Percentiles rank a stretch among this genome's conserved stretches.
Conservation (phyloP, 1,140 invertebrate species). For the Zaprionus ornatus region DNA sequence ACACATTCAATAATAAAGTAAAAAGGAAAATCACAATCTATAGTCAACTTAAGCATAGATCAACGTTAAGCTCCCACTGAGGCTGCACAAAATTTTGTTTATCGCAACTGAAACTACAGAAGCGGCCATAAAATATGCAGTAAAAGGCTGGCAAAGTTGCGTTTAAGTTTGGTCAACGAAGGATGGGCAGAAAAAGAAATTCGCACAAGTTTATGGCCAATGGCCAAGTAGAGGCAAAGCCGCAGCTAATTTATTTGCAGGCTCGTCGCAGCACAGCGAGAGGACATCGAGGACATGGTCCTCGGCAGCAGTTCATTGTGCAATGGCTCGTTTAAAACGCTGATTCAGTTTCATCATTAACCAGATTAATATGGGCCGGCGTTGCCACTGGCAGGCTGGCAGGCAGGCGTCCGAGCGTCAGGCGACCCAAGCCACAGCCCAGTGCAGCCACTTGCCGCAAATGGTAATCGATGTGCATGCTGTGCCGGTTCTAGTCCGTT, state of each 20-base stretch:
- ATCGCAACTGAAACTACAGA: background rate
- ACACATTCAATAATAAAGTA: background rate
- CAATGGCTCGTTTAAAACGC: conserved; percentile 82
- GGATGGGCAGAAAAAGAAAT: conserved; percentile 23
- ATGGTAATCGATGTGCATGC: conserved; percentile 61
- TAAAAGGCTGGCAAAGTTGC: conserved; percentile 45
- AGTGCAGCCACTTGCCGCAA: conserved; percentile 25
- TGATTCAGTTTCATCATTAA: conserved; percentile 84
- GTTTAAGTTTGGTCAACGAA: conserved; percentile 52
- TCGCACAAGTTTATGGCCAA: conserved; percentile 67
- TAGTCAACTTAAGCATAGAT: conserved; percentile 9
- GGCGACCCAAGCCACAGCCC: conserved; percentile 11
- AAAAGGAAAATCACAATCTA: background rate
- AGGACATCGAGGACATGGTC: background rate
- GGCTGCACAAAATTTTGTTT: conserved; percentile 27
- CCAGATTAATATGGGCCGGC: conserved; percentile 80
- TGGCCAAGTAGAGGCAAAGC: conserved; percentile 58
- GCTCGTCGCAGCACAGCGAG: conserved; percentile 55
- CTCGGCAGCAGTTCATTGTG: conserved; percentile 61
- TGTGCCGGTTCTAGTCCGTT: conserved; percentile 39
- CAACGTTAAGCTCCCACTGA: conserved; percentile 11
- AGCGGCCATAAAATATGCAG: conserved; percentile 46
- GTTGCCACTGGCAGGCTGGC: conserved; percentile 31
- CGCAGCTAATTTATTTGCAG: conserved; percentile 80
- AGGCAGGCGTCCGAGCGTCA: conserved; percentile 21